Base-by-base conservation (phyloP, 2,797 vertebrate genomes). In the Enteromius fasciolatus region DNA sequence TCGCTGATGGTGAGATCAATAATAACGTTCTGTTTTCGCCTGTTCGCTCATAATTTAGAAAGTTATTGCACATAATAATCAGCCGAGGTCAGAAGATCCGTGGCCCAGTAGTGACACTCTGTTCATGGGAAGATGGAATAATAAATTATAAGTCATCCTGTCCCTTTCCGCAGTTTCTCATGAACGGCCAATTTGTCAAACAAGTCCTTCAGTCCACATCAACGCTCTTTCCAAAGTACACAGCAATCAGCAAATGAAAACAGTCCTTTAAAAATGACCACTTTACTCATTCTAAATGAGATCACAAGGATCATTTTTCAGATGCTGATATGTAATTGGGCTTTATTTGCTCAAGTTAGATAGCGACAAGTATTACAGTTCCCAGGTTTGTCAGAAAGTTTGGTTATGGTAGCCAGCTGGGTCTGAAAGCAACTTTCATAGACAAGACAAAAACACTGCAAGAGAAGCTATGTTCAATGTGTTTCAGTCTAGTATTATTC, bases 191-290 rank as follows among this genome's bases (percentile, higher is more conserved):
- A 87, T 91, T 89, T 81, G 86, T 91, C 90, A 87, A 83, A 39
- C 52, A 72, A 87, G 74, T 83, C 76, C 81, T 82, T 52, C 57
- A 79, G 73, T 84, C 81, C 86, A 64, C 79, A 84, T 88, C 78
- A 86, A 85, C 46, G 80, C 82, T 80, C 23, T 82, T 86, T 91
- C 87, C 89, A 90, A 91, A 86, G 84, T 83, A 90, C 90, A 92
- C 88, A 86, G 84, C 85, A 93, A 91, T 92, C 89, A 91, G 80
- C 23, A 52, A 89, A 86, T 61, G 72, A 85, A 87, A 90, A 82
- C 83, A 88, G 82, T 85, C 46, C 80, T 87, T 81, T 87, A 48
- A 83, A 89, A 89, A 82, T 76, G 83, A 41, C 39, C 54, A 57
- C 76, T 86, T 88, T 86, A 83, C 61, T 73, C n/a, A 84, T 88